Conservation (phyloP, 2,113 vertebrate species). For the Erythrolamprus reginae region DNA sequence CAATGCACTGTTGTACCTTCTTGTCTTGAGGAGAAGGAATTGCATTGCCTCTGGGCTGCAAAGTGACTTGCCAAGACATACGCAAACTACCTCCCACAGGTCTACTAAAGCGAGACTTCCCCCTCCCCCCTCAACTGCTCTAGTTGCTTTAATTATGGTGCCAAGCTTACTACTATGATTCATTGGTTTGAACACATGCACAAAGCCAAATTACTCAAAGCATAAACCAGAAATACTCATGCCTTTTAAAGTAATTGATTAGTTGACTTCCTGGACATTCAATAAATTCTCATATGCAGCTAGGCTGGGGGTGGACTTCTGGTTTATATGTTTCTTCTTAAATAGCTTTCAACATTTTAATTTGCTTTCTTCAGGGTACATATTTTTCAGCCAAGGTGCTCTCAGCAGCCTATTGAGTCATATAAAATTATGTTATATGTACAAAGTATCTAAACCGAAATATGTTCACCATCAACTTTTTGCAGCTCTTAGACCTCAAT, state of each 20-base stretch:
- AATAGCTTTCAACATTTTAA: neutral
- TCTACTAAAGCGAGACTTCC: neutral
- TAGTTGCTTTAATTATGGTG: neutral
- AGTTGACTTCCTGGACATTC: neutral
- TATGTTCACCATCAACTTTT: neutral
- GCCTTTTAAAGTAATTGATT: neutral
- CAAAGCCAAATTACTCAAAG: neutral
- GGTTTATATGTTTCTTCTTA: neutral
- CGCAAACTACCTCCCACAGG: neutral
- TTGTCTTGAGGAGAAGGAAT: neutral
- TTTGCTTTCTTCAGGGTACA: neutral
- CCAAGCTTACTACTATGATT: neutral
- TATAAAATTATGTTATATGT: neutral
- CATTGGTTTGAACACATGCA: neutral
- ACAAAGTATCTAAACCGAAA: neutral
- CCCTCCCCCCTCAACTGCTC: neutral
- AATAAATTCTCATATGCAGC: neutral
- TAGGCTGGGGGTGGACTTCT: neutral
- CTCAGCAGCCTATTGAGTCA: neutral
- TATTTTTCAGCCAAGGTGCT: neutral
- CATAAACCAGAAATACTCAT: neutral
- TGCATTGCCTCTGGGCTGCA: neutral
- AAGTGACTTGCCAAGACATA: neutral
- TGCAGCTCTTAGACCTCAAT: neutral
- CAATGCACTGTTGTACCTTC: neutral